Conservation (phyloP, 2,888 invertebrate species). For the Tenthredo distinguenda region DNA sequence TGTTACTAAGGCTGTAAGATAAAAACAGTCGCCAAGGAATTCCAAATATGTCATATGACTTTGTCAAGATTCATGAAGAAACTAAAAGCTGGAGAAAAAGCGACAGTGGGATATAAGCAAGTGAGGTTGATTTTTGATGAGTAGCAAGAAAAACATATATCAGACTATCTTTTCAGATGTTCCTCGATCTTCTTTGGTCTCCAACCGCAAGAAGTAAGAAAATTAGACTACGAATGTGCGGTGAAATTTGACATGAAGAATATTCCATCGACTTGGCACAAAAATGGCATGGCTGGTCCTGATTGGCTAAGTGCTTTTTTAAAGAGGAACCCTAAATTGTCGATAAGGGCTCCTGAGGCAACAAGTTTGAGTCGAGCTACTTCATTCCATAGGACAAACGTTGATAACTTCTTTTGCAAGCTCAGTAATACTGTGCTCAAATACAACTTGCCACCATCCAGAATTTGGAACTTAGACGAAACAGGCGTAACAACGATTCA, state of each 20-base stretch:
- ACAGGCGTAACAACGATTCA: slow-evolving; percentile 62
- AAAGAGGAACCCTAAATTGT: slow-evolving; percentile 45
- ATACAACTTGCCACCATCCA: slow-evolving; percentile 48
- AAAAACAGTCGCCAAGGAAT: slow-evolving; percentile 17
- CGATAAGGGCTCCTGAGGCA: slow-evolving; percentile 52
- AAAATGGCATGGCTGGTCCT: slow-evolving; percentile 44
- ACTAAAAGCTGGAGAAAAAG: neutral
- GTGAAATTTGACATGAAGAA: slow-evolving; percentile 22
- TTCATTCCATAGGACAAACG: slow-evolving; percentile 44
- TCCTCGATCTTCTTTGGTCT: slow-evolving; percentile 15
- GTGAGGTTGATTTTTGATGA: slow-evolving; percentile 25
- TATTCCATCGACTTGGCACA: slow-evolving; percentile 42
- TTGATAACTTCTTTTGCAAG: slow-evolving; percentile 54
- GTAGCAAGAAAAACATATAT: slow-evolving; percentile 3
- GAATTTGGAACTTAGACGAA: slow-evolving; percentile 68
- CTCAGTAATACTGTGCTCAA: slow-evolving; percentile 55
- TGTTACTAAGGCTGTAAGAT: neutral
- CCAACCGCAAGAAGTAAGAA: slow-evolving; percentile 1
- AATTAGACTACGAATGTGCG: slow-evolving; percentile 53
- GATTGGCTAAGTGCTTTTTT: slow-evolving; percentile 53
- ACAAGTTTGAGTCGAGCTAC: slow-evolving; percentile 49
- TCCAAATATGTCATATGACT: slow-evolving; percentile 48
- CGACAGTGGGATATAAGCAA: slow-evolving; percentile 32
- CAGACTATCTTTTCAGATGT: slow-evolving; percentile 18
- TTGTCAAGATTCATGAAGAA: slow-evolving; percentile 36